A percentile compares a stretch with the other conserved stretches of the same genome.
Evolutionary conservation across 53 echinoderm and acorn worm species (phyloP).

Genomic region (Echinarachnius parma): DNA sequence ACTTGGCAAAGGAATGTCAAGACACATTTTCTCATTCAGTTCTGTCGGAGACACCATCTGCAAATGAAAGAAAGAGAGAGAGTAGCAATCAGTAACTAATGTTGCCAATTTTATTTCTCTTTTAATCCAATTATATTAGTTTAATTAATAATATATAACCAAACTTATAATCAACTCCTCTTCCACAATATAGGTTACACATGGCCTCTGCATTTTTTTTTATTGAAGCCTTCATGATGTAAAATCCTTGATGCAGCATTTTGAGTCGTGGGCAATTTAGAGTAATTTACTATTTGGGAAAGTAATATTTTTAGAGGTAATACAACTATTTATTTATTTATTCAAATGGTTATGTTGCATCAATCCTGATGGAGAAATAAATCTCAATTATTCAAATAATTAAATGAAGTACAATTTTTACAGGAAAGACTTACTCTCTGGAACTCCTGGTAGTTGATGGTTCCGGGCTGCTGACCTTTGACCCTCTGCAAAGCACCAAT

Average conservation of each 20-base stretch:
- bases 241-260: neutral
- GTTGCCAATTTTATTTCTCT: neutral
- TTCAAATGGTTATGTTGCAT: too few species aligned
- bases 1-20: conserved; percentile 60
- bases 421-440: conserved; percentile 54
- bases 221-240: neutral
- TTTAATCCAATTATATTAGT: too few species aligned
- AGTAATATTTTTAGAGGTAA: too few species aligned
- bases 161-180: too few species aligned
- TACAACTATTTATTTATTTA: too few species aligned
- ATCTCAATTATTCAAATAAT: too few species aligned
- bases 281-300: too few species aligned
- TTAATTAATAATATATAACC: too few species aligned
- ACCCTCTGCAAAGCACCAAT: conserved; percentile 50
- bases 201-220: too few species aligned
- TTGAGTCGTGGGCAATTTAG: too few species aligned
- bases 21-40: conserved; percentile 70
- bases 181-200: too few species aligned
- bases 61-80: neutral
- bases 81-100: neutral
- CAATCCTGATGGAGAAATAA: too few species aligned
- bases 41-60: conserved; percentile 65
- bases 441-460: conserved; percentile 63
- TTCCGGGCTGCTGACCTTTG: conserved; percentile 44
- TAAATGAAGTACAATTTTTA: neutral